Percentiles rank a stretch among this genome's conserved stretches.
Evolutionary conservation across 2,113 vertebrate species (phyloP).

Genomic region (Hiodon alosoides): DNA sequence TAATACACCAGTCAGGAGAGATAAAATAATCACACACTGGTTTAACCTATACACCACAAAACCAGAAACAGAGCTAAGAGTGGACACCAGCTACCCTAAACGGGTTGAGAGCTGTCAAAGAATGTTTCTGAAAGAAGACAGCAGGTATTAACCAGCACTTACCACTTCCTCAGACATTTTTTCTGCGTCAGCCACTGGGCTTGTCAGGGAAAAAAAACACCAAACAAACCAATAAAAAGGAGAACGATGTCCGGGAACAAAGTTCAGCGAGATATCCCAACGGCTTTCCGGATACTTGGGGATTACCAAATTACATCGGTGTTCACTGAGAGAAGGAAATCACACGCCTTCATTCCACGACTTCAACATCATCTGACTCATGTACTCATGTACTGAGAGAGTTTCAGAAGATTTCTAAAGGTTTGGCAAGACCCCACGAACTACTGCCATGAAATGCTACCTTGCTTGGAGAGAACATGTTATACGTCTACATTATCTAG

Average conservation of each 20-base stretch:
- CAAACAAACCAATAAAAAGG: conserved; percentile 34
- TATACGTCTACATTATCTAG: too few species aligned
- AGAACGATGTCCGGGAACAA: conserved; percentile 45
- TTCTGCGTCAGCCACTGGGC: conserved; percentile 34
- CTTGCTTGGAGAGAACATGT: too few species aligned
- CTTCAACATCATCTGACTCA: too few species aligned
- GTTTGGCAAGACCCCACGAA: too few species aligned
- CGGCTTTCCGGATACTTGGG: conserved; percentile 23
- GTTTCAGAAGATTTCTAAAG: too few species aligned
- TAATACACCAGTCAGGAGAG: too few species aligned
- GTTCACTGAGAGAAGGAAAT: not conserved
- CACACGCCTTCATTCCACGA: not conserved
- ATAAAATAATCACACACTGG: too few species aligned
- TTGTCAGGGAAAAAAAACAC: conserved; percentile 21
- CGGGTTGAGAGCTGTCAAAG: not conserved
- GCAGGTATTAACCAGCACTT: conserved; percentile 32
- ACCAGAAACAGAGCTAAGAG: too few species aligned
- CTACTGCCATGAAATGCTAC: too few species aligned
- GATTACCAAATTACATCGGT: conserved; percentile 15
- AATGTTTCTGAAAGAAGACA: not conserved
- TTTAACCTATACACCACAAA: too few species aligned
- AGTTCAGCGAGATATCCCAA: conserved; percentile 41
- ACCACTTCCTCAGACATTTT: conserved; percentile 58
- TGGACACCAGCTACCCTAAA: too few species aligned
- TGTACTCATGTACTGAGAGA: too few species aligned